A percentile compares a stretch with the other conserved stretches of the same genome.
phyloP scores from a whole-genome alignment of 2,797 vertebrate species.

The Emydoidea blandingii region DNA sequence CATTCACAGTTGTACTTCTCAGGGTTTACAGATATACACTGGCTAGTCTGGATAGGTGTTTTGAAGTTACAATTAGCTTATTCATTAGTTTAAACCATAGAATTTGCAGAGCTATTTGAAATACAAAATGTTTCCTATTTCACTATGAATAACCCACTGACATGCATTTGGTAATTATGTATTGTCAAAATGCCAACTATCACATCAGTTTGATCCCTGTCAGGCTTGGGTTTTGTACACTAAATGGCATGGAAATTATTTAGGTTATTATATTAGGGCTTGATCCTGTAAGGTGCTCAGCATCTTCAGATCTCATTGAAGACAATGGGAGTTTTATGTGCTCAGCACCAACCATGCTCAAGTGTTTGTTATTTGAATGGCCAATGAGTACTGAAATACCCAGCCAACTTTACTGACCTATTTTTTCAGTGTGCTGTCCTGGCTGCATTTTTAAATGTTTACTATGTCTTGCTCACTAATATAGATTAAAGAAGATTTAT shows the following conservation, averaged over 20 bases:
- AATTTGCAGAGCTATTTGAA: neutral
- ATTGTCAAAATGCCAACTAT: accelerated
- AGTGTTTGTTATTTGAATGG: neutral
- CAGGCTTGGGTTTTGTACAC: neutral
- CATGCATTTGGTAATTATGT: accelerated
- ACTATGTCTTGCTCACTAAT: neutral
- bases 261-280: neutral
- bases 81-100: neutral
- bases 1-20: accelerated
- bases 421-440: neutral
- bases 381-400: neutral
- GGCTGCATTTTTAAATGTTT: neutral
- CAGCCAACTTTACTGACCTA: neutral
- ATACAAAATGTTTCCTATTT: neutral
- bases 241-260: neutral
- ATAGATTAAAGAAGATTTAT: neutral
- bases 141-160: accelerated
- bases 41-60: accelerated
- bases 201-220: neutral
- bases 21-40: accelerated
- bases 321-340: neutral
- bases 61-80: accelerated
- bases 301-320: neutral
- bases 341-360: neutral
- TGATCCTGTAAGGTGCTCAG: neutral